Evolutionary conservation across 2,113 vertebrate genomes (phyloP), one percentile per base, ranked within the genome.

Genomic region (Phaetusa simplex): DNA sequence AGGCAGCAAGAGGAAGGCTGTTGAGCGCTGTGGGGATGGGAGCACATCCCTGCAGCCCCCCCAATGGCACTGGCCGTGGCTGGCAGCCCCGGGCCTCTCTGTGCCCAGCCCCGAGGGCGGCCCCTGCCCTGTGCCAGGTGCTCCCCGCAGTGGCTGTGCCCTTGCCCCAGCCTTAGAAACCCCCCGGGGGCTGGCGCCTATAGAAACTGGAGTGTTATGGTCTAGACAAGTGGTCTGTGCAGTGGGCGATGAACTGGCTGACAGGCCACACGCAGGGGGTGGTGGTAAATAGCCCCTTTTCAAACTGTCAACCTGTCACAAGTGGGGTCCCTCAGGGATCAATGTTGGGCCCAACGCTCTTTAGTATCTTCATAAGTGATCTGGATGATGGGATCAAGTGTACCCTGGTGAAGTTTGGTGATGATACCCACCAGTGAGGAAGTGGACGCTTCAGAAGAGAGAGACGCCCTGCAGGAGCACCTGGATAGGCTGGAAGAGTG

Each of bases 141-240:
- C 12, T 67, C 22, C 43, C 16, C 7, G 3, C 20, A 24, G 43
- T 5, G 8, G 21, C 20, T 61, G 5, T 12, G 8, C 32, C 36
- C 11, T 50, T 5, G 5, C 8, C 11, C 6, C 24, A 52, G 24
- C 26, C 9, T 30, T n/a, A 38, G 43, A 49, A 78, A 15, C 19
- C 3, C 13, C 8, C 2, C 1, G 2, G n/a, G 11, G 27, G 7
- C 11, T 9, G 4, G 13, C 4, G 6, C 29, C 50, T 53, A 23
- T 22, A 59, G 58, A 36, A 59, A 23, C 58, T 59, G 34, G 27
- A 29, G 52, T 8, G 15, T 29, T 53, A 53, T 1, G 52, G 14
- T 27, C 52, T 53, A 29, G 52, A 15, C 58, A 59, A 59, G 58
- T 24, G 14, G 58, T n/a, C 34, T 14, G 13, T 59, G 58, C 6